These are phyloP conservation scores for Amphilophus citrinellus DNA, from an alignment of 2,113 vertebrate genomes.

Conservation along the genomic window DNA sequence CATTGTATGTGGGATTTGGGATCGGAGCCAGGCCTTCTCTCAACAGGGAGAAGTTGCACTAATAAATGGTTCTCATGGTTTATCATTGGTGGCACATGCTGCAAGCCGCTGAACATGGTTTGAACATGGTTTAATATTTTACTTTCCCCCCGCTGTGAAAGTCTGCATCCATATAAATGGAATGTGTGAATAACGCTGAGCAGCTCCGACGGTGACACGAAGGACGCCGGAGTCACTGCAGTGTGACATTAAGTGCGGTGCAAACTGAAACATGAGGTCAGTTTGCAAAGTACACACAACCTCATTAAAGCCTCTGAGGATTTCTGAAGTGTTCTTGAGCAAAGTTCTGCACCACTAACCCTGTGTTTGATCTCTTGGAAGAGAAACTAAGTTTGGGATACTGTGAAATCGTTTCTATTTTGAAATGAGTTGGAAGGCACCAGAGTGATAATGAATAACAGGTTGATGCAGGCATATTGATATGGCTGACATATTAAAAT, in stretches of 20 bases:
- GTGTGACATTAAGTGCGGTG: not conserved
- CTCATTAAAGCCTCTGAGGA: not conserved
- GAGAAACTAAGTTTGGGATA: not conserved
- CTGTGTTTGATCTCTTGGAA: not conserved
- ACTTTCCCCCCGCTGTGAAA: slow-evolving; percentile 37
- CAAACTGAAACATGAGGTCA: slow-evolving; percentile 10
- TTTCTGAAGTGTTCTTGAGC: slow-evolving; percentile 13
- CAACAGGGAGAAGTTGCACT: not conserved
- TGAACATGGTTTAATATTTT: slow-evolving; percentile 70
- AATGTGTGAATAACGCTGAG: slow-evolving; percentile 59
- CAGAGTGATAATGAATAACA: not conserved
- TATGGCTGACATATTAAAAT: not conserved
- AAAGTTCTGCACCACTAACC: not conserved
- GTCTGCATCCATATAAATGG: slow-evolving; percentile 37
- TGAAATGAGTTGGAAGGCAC: not conserved
- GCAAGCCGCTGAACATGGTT: slow-evolving; percentile 27
- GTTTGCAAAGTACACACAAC: slow-evolving; percentile 11
- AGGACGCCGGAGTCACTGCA: slow-evolving; percentile 14
- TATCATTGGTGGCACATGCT: slow-evolving; percentile 24
- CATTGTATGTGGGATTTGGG: slow-evolving; percentile 30
- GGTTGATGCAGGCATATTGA: not conserved
- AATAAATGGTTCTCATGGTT: slow-evolving; percentile 29
- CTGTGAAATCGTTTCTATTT: slow-evolving; percentile 4
- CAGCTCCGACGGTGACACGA: slow-evolving; percentile 21
- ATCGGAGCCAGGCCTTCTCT: slow-evolving; percentile 23